Percentiles rank a stretch among this genome's conserved stretches.
phyloP scores from a whole-genome alignment of 2,113 vertebrate genomes.

The Pheucticus melanocephalus region DNA sequence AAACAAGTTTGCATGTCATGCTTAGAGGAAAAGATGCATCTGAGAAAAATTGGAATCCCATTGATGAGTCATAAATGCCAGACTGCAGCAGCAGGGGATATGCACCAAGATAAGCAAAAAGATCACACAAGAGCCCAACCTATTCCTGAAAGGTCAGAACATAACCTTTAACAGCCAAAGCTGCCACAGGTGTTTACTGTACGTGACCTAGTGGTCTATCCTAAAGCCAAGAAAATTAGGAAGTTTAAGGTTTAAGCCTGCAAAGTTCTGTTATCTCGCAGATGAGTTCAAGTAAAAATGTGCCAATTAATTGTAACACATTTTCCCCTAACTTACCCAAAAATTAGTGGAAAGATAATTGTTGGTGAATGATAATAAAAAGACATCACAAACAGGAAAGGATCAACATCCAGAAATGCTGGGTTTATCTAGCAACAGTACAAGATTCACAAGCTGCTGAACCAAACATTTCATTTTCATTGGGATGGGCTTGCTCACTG shows the following conservation, averaged over 20 bases:
- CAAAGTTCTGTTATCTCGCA: background rate
- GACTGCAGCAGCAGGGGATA: background rate
- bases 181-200: background rate
- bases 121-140: background rate
- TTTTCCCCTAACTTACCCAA: background rate
- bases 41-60: background rate
- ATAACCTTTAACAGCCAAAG: background rate
- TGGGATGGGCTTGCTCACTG: background rate
- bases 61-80: background rate
- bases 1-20: background rate
- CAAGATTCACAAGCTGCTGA: background rate
- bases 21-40: background rate
- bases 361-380: background rate
- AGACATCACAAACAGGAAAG: background rate
- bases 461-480: background rate
- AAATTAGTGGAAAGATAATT: background rate
- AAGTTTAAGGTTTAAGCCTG: background rate
- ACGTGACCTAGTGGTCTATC: background rate
- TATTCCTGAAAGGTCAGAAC: constrained; percentile 11
- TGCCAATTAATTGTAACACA: background rate
- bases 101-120: background rate
- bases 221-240: background rate
- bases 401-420: background rate
- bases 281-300: background rate
- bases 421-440: background rate